Percentiles rank a stretch among this genome's conserved stretches.
Evolutionary conservation across 2,113 vertebrate species (phyloP).

Genomic region (Oryctolagus cuniculus): DNA sequence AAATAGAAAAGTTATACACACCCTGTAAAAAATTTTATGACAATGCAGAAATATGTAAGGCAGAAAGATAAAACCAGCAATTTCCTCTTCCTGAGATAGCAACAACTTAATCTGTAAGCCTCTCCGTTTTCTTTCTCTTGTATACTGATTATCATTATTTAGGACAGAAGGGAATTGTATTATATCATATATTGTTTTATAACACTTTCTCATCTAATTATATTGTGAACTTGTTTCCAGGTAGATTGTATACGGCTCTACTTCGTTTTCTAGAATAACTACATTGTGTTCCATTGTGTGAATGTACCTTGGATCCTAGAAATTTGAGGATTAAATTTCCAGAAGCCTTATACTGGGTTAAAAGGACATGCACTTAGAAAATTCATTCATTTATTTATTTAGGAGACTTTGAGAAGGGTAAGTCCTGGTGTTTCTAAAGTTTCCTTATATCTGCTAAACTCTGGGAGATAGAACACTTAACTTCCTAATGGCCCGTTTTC

Average conservation of each 20-base stretch:
- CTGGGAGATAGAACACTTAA: too few species aligned
- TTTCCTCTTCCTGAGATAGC: neutral
- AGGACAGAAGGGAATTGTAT: neutral
- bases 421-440: too few species aligned
- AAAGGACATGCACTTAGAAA: neutral
- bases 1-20: neutral
- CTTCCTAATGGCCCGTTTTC: too few species aligned
- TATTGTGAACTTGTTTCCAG: conserved; percentile 1
- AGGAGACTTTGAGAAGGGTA: too few species aligned
- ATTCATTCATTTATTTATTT: too few species aligned
- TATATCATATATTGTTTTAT: neutral
- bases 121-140: neutral
- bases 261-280: neutral
- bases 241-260: neutral
- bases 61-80: neutral
- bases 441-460: too few species aligned
- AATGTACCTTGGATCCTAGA: neutral
- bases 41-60: neutral
- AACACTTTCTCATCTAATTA: conserved; percentile 22
- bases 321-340: conserved; percentile 26
- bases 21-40: neutral
- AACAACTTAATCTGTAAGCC: neutral
- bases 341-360: neutral
- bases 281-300: neutral
- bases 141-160: conserved; percentile 23